A percentile compares a stretch with the other conserved stretches of the same genome.
phyloP scores from a whole-genome alignment of 2,113 vertebrate species.

The Pangasianodon hypophthalmus region DNA sequence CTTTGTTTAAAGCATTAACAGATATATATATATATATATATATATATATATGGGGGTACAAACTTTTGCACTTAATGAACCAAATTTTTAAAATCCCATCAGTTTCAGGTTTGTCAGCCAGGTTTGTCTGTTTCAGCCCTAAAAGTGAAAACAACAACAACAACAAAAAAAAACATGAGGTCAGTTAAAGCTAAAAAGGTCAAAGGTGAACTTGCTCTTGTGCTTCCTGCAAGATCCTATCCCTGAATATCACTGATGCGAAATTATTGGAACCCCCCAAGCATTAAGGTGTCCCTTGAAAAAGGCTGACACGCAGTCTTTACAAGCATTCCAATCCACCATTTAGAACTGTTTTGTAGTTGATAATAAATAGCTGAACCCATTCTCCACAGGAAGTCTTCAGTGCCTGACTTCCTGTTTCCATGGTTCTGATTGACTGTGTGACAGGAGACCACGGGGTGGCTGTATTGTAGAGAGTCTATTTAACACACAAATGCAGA shows the following conservation, averaged over 20 bases:
- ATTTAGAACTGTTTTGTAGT: conserved; percentile 38
- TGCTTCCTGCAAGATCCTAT: conserved; percentile 56
- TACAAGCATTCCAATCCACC: conserved; percentile 53
- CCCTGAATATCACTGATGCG: background rate
- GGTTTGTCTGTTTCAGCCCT: background rate
- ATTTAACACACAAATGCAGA: background rate
- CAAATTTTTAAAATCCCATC: background rate
- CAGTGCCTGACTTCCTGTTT: conserved; percentile 47
- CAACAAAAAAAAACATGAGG: background rate
- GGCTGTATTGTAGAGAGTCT: background rate
- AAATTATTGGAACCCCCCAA: conserved; percentile 29
- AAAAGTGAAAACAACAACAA: background rate
- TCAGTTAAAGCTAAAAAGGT: conserved; percentile 37
- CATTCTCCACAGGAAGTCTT: conserved; percentile 16
- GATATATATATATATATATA: no score
- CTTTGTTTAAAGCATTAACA: no score
- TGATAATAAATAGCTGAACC: background rate
- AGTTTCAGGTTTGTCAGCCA: background rate
- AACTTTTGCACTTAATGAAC: background rate
- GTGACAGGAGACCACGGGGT: background rate
- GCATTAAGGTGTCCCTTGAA: conserved; percentile 60
- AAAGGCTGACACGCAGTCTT: conserved; percentile 40
- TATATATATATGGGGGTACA: no score
- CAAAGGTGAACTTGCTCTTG: conserved; percentile 57
- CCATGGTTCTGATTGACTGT: conserved; percentile 25